Evolutionary conservation across 2,797 vertebrate species (phyloP), one percentile per base, ranked within the genome.

Genomic region (Notolepis coatsorum): DNA sequence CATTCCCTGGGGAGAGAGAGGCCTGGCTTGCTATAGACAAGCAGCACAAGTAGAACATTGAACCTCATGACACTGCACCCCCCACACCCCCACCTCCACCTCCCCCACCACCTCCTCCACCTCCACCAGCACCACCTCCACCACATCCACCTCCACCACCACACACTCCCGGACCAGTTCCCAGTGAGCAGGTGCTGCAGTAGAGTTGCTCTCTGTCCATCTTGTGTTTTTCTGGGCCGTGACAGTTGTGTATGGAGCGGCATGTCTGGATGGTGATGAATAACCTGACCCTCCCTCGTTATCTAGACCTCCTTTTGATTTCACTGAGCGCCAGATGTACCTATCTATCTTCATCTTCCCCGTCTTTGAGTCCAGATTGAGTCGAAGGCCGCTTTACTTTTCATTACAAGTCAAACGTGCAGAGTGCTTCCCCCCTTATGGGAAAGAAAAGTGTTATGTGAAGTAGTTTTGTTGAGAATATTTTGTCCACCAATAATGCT

Each of bases 291-390:
- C 77, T 86, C 73, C 83, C 83, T 76, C 79, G 82, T 90, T 90
- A 91, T 91, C 90, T 88, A 30, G 55, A 83, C 84, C 90, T 90
- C 86, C 90, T 88, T 82, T 79, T 81, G 77, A 84, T 75, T 86
- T 78, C 78, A 81, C 84, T 65, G 77, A 84, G 73, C 79, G 84
- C 87, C 89, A 91, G 88, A 90, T 87, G 89, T 73, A 84, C 82
- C 84, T 59, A 91, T 91, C 77, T 46, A 77, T 91, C 89, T 90
- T 90, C 86, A 90, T 90, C 85, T 82, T 83, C 88, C 85, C 80
- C 73, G 81, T 88, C 87, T 75, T 86, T 86, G 63, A 67, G 77
- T 38, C 80, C 55, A 5, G 57, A 79, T 75, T 65, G 65, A 74
- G 63, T 72, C 59, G 51, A 65, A 72, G 76, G 46, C 70, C 68